phyloP scores from a whole-genome alignment of 1,140 invertebrate genomes.

The Heliconius eleuchia region DNA sequence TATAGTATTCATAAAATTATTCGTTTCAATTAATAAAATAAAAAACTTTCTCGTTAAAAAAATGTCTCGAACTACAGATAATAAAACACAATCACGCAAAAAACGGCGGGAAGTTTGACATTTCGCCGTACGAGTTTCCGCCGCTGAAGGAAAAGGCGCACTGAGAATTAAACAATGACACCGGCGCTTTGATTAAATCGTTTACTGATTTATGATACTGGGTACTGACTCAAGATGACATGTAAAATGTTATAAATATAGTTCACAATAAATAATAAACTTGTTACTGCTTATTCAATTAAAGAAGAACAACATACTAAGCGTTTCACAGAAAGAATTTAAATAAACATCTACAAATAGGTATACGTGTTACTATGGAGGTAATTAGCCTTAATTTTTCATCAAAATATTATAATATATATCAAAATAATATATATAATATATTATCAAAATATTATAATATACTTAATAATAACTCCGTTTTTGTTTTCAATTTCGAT shows the following conservation, averaged over 20 bases:
- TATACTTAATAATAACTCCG: no score
- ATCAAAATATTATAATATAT: no score
- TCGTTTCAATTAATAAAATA: neutral
- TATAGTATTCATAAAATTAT: neutral
- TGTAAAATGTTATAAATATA: neutral
- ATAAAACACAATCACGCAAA: constrained; percentile 1
- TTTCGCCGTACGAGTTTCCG: constrained; percentile 53
- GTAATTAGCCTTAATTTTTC: neutral
- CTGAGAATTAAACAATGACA: constrained; percentile 43
- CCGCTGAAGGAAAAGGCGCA: constrained; percentile 48
- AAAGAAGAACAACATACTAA: neutral
- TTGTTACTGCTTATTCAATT: no score
- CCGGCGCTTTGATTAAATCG: constrained; percentile 42
- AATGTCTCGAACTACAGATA: neutral
- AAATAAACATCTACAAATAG: neutral
- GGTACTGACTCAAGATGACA: constrained; percentile 1
- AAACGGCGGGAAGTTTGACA: constrained; percentile 41
- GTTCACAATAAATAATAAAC: no score
- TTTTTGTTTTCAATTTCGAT: no score
- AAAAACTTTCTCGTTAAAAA: neutral
- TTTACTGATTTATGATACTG: constrained; percentile 18
- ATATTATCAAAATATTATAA: no score
- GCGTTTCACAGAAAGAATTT: neutral
- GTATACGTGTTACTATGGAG: neutral
- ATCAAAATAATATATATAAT: no score